phyloP scores from a whole-genome alignment of 2,797 vertebrate genomes.

The Moxostoma hubbsi region DNA sequence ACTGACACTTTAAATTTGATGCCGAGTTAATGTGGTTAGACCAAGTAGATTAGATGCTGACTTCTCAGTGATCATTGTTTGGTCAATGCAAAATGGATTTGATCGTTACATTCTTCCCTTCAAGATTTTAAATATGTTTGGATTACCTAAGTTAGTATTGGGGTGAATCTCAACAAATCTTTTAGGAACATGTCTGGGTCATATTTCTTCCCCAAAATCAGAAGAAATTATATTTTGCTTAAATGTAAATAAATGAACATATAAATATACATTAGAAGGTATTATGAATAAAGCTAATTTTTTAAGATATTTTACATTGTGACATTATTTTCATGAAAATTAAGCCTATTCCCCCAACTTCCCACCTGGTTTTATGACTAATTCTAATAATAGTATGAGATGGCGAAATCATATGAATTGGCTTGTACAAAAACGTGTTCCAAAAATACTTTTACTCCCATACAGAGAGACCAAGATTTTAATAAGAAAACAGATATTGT shows the following conservation, averaged over 20 bases:
- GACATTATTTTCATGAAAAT: neutral
- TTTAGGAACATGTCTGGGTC: neutral
- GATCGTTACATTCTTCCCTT: neutral
- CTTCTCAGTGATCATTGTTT: neutral
- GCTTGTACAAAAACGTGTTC: no score
- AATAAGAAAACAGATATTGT: no score
- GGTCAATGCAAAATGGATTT: slow-evolving; percentile 2
- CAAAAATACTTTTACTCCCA: no score
- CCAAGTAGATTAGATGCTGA: slow-evolving; percentile 14
- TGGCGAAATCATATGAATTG: no score
- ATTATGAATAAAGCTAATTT: no score
- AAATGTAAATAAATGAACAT: no score
- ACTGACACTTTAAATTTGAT: slow-evolving; percentile 44
- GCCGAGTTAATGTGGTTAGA: slow-evolving; percentile 14
- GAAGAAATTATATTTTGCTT: no score
- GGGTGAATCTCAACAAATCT: slow-evolving; percentile 1
- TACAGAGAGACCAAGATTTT: no score
- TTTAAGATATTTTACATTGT: neutral
- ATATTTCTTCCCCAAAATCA: neutral
- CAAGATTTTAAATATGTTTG: neutral
- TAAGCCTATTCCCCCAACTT: neutral
- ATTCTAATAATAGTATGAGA: no score
- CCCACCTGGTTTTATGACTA: no score
- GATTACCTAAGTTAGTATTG: neutral
- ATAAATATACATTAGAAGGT: no score